phyloP scores from a whole-genome alignment of 2,797 vertebrate species.

The Leucoraja ocellata region DNA sequence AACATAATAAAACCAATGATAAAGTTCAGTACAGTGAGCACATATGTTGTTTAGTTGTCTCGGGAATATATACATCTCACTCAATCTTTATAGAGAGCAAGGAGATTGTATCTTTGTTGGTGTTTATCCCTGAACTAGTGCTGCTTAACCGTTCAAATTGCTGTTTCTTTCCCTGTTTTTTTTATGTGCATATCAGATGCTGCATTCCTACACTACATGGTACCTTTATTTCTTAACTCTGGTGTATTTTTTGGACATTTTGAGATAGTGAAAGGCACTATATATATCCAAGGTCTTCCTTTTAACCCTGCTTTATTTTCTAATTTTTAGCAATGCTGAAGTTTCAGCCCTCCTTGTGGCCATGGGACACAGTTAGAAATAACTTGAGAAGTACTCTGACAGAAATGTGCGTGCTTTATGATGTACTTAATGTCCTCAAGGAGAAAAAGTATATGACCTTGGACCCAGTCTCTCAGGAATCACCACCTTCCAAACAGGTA shows the following conservation, averaged over 20 bases:
- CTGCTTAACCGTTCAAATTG: neutral
- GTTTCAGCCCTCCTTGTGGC: constrained; percentile 94
- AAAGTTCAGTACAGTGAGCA: neutral
- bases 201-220: neutral
- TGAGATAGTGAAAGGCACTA: neutral
- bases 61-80: neutral
- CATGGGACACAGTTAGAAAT: constrained; percentile 94
- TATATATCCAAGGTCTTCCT: neutral
- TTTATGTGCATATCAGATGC: neutral
- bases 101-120: neutral
- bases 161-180: neutral
- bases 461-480: constrained; percentile 86
- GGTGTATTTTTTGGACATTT: too few species aligned
- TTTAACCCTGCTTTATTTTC: neutral
- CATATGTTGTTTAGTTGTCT: neutral
- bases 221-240: too few species aligned
- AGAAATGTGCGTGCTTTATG: constrained; percentile 91
- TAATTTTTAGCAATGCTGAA: constrained; percentile 71
- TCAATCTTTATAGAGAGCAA: neutral
- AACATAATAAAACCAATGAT: neutral
- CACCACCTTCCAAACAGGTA: constrained; percentile 63
- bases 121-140: neutral
- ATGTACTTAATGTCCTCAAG: constrained; percentile 88
- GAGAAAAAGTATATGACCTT: constrained; percentile 97
- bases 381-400: constrained; percentile 83